Evolutionary conservation across 2,888 invertebrate species (phyloP).

Genomic region (Idaea dimidiata): DNA sequence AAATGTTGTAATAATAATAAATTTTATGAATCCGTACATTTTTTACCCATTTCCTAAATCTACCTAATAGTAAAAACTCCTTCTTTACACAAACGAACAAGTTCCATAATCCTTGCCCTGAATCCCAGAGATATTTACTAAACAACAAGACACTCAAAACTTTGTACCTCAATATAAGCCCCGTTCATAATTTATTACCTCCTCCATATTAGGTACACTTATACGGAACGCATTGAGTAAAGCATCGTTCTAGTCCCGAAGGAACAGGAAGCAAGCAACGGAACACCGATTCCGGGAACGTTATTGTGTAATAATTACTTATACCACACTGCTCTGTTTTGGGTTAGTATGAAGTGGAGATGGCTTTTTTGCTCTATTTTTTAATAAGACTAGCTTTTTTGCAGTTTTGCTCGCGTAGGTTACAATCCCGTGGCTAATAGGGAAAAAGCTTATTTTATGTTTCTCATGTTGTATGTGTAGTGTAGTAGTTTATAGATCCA

Average conservation of each 20-base stretch:
- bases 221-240: slow-evolving; percentile 16
- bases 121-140: neutral
- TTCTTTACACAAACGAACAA: neutral
- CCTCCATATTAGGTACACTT: slow-evolving; percentile 21
- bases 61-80: too few relatives aligned
- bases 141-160: neutral
- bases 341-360: slow-evolving; percentile 39
- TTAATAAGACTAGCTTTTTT: neutral
- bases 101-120: neutral
- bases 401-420: too few relatives aligned
- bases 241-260: slow-evolving; percentile 19
- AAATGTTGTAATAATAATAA: too few relatives aligned
- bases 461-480: too few relatives aligned
- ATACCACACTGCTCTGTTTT: slow-evolving; percentile 59
- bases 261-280: slow-evolving; percentile 51
- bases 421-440: too few relatives aligned
- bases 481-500: too few relatives aligned
- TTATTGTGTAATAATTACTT: slow-evolving; percentile 75
- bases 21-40: too few relatives aligned
- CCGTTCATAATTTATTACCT: neutral
- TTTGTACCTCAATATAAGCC: neutral
- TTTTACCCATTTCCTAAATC: too few relatives aligned
- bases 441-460: too few relatives aligned
- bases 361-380: slow-evolving; percentile 15
- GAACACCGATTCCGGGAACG: slow-evolving; percentile 61